Evolutionary conservation across 2,797 vertebrate genomes (phyloP), one percentile per base, ranked within the genome.

Genomic region (Discoglossus pictus): DNA sequence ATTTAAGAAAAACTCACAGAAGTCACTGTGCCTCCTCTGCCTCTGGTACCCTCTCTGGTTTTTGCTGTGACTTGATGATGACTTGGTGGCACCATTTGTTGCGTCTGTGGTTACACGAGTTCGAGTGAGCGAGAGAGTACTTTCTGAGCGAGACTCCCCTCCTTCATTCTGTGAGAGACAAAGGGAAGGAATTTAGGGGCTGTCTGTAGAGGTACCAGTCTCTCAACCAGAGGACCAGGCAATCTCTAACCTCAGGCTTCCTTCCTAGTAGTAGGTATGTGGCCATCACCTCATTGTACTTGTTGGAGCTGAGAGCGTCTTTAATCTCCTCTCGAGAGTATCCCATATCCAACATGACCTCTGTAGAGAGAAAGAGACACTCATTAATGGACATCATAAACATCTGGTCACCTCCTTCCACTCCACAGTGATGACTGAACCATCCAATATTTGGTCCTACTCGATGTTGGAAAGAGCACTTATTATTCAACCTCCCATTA

Each of bases 281-380:
- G 80, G 94, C 94, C 1, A 92, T 97, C 75, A 96, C 87, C 77
- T 97, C 93, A 1, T 98, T 93, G 84, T 97, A 98, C 75, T 94
- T 97, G 65, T 93, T 92, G 78, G 76, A 89, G 65, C 78, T 80
- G 73, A 97, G 78, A 11, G 94, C 90, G 1, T 98, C 94, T 76
- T 90, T 88, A 79, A 97, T 92, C 67, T 95, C 92, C 2, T 97
- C 93, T 24, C 92, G 84, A 1, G 85, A 87, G 78, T 94, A 98
- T 31, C 95, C 95, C 95, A 98, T 96, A 16, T 92, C 92, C n/a
- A 97, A 87, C 92, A 98, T 97, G 67, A 96, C 88, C 74, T 98
- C 95, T 97, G 80, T 9, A 38, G 12, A 62, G 24, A n/a, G n/a
- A 21, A 65, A 50, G 39, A 23, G 17, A 47, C 5, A 47, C 9